These are phyloP conservation scores for Alligator sinensis DNA, from an alignment of 2,113 vertebrate genomes.

Conservation along the genomic window DNA sequence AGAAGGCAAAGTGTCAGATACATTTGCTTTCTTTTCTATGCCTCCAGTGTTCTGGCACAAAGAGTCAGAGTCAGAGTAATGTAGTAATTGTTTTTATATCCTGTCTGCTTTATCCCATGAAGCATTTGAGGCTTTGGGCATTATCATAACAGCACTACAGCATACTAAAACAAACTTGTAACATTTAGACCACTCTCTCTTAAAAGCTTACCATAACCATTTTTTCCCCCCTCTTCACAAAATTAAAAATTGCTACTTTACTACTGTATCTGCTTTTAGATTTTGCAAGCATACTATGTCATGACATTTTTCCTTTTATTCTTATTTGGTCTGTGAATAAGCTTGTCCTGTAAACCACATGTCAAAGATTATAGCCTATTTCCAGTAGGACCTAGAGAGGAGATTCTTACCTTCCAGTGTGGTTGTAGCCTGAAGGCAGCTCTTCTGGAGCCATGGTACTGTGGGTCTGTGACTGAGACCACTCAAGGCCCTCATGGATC, in stretches of 20 bases:
- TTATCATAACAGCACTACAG: background rate
- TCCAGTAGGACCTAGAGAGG: background rate
- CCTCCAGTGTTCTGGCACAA: background rate
- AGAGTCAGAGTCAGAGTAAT: background rate
- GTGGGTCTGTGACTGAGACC: background rate
- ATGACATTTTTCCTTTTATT: background rate
- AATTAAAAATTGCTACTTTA: background rate
- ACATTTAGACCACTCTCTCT: background rate
- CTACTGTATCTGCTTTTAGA: background rate
- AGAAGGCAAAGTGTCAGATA: background rate
- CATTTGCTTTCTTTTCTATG: background rate
- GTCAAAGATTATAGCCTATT: background rate
- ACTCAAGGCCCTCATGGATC: background rate
- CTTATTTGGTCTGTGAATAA: rapidly evolving
- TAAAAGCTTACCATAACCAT: background rate
- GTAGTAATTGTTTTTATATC: background rate
- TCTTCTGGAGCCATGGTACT: background rate
- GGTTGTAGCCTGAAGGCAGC: background rate
- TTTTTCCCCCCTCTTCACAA: background rate
- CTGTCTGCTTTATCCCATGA: background rate
- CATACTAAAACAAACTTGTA: background rate
- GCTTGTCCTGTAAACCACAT: background rate
- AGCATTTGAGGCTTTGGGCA: background rate
- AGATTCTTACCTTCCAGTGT: background rate
- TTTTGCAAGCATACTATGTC: background rate